Base-by-base conservation (phyloP, 2,113 vertebrate species). In the Carassius auratus region DNA sequence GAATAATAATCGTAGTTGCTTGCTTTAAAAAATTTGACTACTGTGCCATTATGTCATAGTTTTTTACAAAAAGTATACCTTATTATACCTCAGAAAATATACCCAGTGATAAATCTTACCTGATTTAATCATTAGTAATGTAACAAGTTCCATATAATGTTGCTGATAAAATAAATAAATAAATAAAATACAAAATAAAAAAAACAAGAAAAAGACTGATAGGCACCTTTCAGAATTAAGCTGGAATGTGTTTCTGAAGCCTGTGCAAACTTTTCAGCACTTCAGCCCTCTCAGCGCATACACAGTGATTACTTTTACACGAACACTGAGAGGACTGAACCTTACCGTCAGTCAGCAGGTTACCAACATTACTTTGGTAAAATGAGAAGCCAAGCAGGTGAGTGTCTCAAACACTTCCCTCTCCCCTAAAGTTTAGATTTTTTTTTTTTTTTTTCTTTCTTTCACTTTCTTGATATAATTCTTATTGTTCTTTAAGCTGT, bases 321-420 rank as follows among this genome's bases (percentile, higher is more conserved):
- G 85, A 87, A 83, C 85, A 84, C 59, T 75, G 21, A 64, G 62
- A 76, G 78, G 86, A 71, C 14, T 86, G 66, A 86, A 88, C 85
- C 86, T 13, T 86, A 86, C 81, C 8, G 6, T 26, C 26, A 76
- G 64, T 87, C 75, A n/a, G 75, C 57, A 75, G 76, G 76, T 86
- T 78, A 76, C 3, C 9, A 26, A 74, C 42, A 81, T 3, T 0
- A 14, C 13, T 23, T 88, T 73, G 86, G 91, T 92, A 93, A 94
- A 91, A 90, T 0, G 84, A 94, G 91, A 86, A 86, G 86, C 80
- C 36, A 80, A 89, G 87, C 93, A 94, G 94, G 91, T 93, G 93
- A 89, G 50, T 83, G 73, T 36, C 69, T 71, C 33, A 79, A 45
- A 78, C 76, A 77, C 64, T 88, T 59, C 12, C 57, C 3, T 45